A percentile compares a stretch with the other conserved stretches of the same genome.
These are phyloP conservation scores for Addax nasomaculatus DNA, from an alignment of 2,113 vertebrate species.

Conservation along the genomic window DNA sequence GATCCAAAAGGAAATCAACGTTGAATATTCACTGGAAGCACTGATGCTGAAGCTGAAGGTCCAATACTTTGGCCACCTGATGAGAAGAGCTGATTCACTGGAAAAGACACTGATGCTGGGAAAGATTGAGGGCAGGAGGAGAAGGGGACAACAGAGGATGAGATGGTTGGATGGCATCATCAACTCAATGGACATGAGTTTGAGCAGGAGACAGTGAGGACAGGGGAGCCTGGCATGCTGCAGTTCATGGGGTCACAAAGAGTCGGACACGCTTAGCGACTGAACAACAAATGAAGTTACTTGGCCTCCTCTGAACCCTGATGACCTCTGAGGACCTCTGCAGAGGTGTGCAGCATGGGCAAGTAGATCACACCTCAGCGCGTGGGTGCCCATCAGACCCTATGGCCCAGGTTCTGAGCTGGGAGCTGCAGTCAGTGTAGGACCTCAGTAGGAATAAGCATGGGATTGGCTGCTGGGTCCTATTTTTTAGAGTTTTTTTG, in stretches of 20 bases:
- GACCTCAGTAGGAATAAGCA: background rate
- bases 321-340: background rate
- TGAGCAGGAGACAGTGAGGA: background rate
- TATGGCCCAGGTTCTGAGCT: background rate
- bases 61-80: background rate
- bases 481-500: background rate
- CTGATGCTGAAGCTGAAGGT: background rate
- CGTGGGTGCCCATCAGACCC: background rate
- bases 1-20: background rate
- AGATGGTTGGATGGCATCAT: background rate
- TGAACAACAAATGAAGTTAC: background rate
- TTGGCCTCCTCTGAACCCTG: background rate
- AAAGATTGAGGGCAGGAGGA: background rate
- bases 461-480: background rate
- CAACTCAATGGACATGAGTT: background rate
- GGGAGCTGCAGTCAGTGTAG: background rate
- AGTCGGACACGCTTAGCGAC: background rate
- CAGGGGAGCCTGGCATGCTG: background rate
- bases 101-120: background rate
- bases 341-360: no score
- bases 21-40: background rate
- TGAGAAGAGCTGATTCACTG: background rate
- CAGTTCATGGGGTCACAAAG: background rate
- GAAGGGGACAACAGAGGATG: background rate
- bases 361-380: fast-evolving